Conservation (phyloP, 2,797 vertebrate species). For the Rhodeus uyekii region DNA sequence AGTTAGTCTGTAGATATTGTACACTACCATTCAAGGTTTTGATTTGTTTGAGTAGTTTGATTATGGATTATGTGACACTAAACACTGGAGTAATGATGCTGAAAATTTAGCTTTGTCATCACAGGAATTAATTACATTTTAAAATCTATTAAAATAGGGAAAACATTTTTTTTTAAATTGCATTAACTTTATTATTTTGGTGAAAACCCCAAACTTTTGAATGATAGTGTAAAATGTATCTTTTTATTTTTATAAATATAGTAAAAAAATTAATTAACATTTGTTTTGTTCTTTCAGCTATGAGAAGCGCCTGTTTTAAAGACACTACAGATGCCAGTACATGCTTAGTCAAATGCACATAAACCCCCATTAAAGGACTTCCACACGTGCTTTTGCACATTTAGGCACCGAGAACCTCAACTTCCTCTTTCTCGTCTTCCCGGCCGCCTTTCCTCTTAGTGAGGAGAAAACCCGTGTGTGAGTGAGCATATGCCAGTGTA, state of each 20-base stretch:
- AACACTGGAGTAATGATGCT: neutral
- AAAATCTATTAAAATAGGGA: neutral
- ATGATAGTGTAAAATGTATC: neutral
- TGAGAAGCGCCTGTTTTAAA: slow-evolving; percentile 95
- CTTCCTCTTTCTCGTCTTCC: slow-evolving; percentile 70
- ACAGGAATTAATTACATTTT: neutral
- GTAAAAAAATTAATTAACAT: neutral
- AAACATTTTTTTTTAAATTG: neutral
- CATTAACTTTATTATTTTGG: neutral
- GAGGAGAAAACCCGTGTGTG: slow-evolving; percentile 49
- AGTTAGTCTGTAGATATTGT: neutral
- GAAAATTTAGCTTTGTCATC: neutral
- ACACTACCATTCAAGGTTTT: neutral
- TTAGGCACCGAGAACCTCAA: slow-evolving; percentile 47
- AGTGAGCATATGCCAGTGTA: slow-evolving; percentile 41
- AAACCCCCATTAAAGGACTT: slow-evolving; percentile 21
- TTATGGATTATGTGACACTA: no score
- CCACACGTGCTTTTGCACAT: slow-evolving; percentile 31
- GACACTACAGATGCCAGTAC: slow-evolving; percentile 47
- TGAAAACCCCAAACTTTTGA: neutral
- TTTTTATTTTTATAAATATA: neutral
- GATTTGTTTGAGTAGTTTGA: no score
- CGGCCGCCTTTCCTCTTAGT: slow-evolving; percentile 67
- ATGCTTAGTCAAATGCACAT: slow-evolving; percentile 50
- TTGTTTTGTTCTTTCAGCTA: slow-evolving; percentile 75